Evolutionary conservation across 2,888 invertebrate genomes (phyloP), one percentile per base, ranked within the genome.

Genomic region (Dusona sp.): DNA sequence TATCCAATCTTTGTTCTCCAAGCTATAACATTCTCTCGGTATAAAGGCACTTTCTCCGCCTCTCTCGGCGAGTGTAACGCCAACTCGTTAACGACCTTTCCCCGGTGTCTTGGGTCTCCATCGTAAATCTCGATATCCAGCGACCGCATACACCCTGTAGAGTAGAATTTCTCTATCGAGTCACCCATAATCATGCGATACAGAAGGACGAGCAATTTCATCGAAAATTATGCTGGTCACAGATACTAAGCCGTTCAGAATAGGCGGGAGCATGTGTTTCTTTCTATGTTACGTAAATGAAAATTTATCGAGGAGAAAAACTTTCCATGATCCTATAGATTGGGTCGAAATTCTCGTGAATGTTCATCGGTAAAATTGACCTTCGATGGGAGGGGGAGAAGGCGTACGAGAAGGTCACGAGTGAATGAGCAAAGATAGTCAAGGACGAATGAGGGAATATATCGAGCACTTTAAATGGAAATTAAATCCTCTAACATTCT

Each of bases 91-190:
- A 89, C 79, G 87, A 86, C 84, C 87, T 85, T 87, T 81, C 87
- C 79, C 33, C 19, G 64, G 29, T 68, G 68, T 79, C 70, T 75
- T 36, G 51, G 77, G 85, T 84, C 57, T 57, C 85, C 84, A 81
- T 88, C 90, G 90, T 92, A 91, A 91, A 91, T 91, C 90, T 89
- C 88, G 91, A 92, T 91, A 90, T 89, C 88, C 88, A 81, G 74
- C 51, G 75, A 65, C n/a, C 16, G 61, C 42, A 22, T 45, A 77
- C 36, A 45, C 22, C 36, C n/a, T 9, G 29, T 25, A 38, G 8
- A 38, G 38, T 38, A 38, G 38, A 38, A 38, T 38, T 38, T 51
- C 68, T 42, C 25, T 51, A 9, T 70, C 65, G 38, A 38, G 38
- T 38, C 7, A 38, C 88, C 88, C 89, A 89, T 91, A 91, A 92